Evolutionary conservation across 2,888 invertebrate genomes (phyloP).

Genomic region (Petrolisthes manimaculis): DNA sequence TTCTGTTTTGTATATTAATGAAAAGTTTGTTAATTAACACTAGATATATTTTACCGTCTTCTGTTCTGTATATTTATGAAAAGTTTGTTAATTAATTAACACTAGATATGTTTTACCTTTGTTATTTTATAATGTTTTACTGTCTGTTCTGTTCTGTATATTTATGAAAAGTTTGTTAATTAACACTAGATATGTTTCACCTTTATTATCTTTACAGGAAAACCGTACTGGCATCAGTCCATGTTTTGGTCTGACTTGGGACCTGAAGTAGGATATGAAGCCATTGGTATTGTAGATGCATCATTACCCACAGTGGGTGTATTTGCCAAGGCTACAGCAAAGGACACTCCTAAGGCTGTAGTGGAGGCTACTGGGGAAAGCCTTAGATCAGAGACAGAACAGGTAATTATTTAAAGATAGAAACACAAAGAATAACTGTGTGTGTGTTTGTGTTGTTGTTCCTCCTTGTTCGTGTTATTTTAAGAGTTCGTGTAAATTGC

Average conservation of each 20-base stretch:
- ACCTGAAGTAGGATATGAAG: constrained; percentile 91
- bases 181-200: constrained; percentile 16
- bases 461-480: too few relatives aligned
- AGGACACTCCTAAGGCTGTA: constrained; percentile 73
- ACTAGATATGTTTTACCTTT: too few relatives aligned
- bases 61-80: background rate
- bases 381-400: constrained; percentile 72
- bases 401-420: constrained; percentile 45
- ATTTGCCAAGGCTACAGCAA: constrained; percentile 79
- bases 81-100: too few relatives aligned
- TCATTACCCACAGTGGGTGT: constrained; percentile 88
- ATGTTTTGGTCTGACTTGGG: constrained; percentile 99
- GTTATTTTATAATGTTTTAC: too few relatives aligned
- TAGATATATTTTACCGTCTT: too few relatives aligned
- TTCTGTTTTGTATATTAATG: too few relatives aligned
- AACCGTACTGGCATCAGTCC: constrained; percentile 88
- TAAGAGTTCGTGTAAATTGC: too few relatives aligned
- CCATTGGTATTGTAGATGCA: constrained; percentile 91
- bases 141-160: too few relatives aligned
- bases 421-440: too few relatives aligned
- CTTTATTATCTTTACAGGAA: constrained; percentile 70
- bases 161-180: background rate
- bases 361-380: constrained; percentile 73
- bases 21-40: too few relatives aligned
- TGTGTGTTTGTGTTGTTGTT: too few relatives aligned